Conservation (phyloP, 2,113 vertebrate genomes). For the Rynchops niger region DNA sequence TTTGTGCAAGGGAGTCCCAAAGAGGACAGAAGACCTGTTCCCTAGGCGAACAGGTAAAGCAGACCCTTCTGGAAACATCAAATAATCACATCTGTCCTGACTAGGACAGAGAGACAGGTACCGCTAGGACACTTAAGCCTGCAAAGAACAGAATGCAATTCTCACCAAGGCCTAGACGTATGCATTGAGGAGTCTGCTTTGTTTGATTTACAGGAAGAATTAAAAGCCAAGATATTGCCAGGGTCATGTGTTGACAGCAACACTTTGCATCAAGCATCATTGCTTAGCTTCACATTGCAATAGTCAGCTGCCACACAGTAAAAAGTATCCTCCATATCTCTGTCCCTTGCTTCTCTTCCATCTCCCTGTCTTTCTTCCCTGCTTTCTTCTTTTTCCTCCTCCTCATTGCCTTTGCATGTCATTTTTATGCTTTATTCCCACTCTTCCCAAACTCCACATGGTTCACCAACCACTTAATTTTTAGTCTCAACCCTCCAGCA, state of each 20-base stretch:
- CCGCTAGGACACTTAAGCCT: neutral
- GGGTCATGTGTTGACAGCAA: neutral
- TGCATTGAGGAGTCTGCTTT: neutral
- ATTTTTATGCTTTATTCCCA: neutral
- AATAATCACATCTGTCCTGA: neutral
- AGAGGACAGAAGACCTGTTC: neutral
- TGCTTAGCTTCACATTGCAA: neutral
- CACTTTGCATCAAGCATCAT: neutral
- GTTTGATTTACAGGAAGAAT: neutral
- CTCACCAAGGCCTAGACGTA: neutral
- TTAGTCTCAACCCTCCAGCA: neutral
- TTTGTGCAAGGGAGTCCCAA: neutral
- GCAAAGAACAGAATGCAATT: neutral
- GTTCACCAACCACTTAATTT: neutral
- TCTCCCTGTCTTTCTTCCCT: neutral
- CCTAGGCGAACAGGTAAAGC: neutral
- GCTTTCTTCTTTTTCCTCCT: neutral
- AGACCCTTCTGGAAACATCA: neutral
- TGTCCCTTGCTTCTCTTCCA: neutral
- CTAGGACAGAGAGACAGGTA: neutral
- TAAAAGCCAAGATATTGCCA: neutral
- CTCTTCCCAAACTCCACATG: neutral
- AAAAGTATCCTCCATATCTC: neutral
- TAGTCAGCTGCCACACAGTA: neutral
- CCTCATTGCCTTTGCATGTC: neutral